These are phyloP conservation scores for Campylorhamphus procurvoides DNA, from an alignment of 2,113 vertebrate genomes.

Conservation along the genomic window DNA sequence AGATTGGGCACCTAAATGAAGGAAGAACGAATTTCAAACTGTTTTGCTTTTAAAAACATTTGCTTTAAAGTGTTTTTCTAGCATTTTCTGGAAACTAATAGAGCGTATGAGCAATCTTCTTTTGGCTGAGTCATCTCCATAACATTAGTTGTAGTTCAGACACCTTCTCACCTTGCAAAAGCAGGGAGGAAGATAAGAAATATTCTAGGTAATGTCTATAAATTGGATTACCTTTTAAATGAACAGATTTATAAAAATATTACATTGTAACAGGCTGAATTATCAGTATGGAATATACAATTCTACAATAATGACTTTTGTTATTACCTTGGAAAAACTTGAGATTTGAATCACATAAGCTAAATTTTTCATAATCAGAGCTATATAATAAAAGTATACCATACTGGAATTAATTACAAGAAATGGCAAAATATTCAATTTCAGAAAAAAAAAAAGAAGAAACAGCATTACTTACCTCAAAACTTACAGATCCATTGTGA, in stretches of 20 bases:
- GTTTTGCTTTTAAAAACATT: background rate
- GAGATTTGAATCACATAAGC: background rate
- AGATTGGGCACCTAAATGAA: background rate
- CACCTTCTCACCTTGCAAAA: background rate
- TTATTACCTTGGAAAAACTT: background rate
- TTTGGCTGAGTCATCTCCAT: background rate
- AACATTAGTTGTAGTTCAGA: background rate
- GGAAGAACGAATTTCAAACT: background rate
- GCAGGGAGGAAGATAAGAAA: background rate
- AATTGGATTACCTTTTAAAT: background rate
- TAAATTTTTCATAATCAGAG: background rate
- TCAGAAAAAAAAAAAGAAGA: background rate
- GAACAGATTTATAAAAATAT: background rate
- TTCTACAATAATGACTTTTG: background rate
- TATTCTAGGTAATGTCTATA: background rate
- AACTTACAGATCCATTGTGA: slow-evolving; percentile 97
- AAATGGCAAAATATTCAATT: background rate
- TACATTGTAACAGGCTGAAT: background rate
- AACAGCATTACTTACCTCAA: slow-evolving; percentile 85
- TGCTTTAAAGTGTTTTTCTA: background rate
- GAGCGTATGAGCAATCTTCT: background rate
- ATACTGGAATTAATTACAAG: background rate
- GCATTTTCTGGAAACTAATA: background rate
- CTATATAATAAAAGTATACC: background rate
- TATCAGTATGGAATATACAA: background rate